Conservation (phyloP, 2,888 invertebrate genomes). For the Ommatoiulus sabulosus region DNA sequence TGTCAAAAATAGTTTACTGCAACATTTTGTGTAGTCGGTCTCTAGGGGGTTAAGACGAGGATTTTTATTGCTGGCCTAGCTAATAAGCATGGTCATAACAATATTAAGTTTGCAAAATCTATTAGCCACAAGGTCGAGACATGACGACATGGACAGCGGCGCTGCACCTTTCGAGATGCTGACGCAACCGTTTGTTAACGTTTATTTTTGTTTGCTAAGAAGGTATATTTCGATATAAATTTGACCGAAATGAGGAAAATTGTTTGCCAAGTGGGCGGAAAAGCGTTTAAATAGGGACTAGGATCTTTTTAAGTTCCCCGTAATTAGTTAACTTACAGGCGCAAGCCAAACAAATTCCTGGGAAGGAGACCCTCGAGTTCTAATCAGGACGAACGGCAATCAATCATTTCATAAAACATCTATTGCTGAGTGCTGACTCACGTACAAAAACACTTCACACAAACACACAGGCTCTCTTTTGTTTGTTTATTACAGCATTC, state of each 20-base stretch:
- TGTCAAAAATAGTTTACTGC: no score
- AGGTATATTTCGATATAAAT: not conserved
- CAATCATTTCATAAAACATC: slow-evolving; percentile 14
- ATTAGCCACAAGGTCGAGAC: not conserved
- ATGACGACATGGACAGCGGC: not conserved
- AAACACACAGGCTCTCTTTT: not conserved
- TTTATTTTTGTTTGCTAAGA: not conserved
- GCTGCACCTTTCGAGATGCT: not conserved
- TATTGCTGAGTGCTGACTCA: not conserved
- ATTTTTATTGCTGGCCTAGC: no score
- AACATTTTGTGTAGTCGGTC: no score
- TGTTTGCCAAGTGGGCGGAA: not conserved
- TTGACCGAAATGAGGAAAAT: not conserved
- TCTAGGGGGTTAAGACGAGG: no score
- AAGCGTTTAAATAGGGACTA: slow-evolving; percentile 14
- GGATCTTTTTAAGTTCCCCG: not conserved
- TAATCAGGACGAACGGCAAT: not conserved
- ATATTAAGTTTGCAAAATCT: no score
- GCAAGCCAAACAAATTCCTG: not conserved
- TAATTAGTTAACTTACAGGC: not conserved
- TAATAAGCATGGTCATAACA: no score
- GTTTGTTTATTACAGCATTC: not conserved
- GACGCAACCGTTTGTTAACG: not conserved
- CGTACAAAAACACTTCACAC: not conserved
- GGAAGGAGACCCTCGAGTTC: not conserved